Conservation (phyloP, 2,888 invertebrate species). For the Sipunculus nudus region DNA sequence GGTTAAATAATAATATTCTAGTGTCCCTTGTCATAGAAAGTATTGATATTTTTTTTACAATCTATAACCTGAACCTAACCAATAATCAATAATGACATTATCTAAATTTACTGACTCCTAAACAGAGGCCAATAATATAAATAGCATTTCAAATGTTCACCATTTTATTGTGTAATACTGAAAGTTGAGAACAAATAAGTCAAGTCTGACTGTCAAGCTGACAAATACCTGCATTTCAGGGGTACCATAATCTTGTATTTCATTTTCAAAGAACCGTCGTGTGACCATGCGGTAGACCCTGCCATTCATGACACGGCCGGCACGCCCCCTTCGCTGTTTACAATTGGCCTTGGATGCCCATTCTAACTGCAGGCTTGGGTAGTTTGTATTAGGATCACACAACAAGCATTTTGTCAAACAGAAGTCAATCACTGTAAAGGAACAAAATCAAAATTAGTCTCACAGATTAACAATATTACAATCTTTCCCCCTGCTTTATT, state of each 20-base stretch:
- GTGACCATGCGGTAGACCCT: slow-evolving; percentile 78
- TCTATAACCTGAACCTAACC: no score
- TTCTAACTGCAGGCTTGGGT: slow-evolving; percentile 78
- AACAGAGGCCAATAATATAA: no score
- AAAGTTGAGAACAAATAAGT: slow-evolving; percentile 42
- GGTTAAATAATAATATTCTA: no score
- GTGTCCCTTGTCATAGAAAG: no score
- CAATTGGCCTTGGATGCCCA: slow-evolving; percentile 94
- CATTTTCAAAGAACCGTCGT: slow-evolving; percentile 53
- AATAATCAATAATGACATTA: no score
- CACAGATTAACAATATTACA: no score
- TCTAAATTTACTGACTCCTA: no score
- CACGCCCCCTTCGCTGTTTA: slow-evolving; percentile 85
- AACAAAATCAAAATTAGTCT: not conserved
- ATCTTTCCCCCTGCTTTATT: no score
- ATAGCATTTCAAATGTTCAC: no score
- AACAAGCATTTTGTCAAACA: slow-evolving; percentile 87
- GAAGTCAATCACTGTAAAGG: slow-evolving; percentile 83
- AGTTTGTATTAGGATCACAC: slow-evolving; percentile 81
- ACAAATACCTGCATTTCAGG: slow-evolving; percentile 67
- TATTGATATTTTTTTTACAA: no score
- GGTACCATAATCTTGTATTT: slow-evolving; percentile 58
- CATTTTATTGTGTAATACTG: no score
- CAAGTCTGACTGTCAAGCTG: not conserved
- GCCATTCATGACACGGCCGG: slow-evolving; percentile 85